Evolutionary conservation across 2,797 vertebrate genomes (phyloP).

Genomic region (Hyperoplus lanceolatus): DNA sequence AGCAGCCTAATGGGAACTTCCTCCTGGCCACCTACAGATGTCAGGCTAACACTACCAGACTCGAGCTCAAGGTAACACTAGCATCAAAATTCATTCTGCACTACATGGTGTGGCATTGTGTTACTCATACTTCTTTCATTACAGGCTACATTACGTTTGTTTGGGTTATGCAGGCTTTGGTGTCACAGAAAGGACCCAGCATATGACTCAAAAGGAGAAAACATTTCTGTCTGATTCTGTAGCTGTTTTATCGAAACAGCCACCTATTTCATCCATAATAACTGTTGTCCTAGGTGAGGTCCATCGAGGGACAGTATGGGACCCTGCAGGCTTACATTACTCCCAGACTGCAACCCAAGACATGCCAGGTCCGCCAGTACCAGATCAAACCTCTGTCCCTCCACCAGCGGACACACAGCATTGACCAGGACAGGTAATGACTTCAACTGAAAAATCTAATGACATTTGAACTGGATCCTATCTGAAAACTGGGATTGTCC

Average conservation of each 20-base stretch:
- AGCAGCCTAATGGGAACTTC: slow-evolving; percentile 94
- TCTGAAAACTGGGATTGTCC: neutral
- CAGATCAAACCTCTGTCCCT: slow-evolving; percentile 97
- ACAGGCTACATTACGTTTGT: neutral
- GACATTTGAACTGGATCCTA: neutral
- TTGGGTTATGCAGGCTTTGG: neutral
- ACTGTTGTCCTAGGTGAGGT: slow-evolving; percentile 88
- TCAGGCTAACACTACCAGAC: slow-evolving; percentile 96
- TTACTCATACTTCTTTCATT: neutral
- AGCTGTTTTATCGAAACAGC: neutral
- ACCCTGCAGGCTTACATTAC: slow-evolving; percentile 96
- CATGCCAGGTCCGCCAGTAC: slow-evolving; percentile 96
- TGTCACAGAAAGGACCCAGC: neutral
- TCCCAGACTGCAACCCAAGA: slow-evolving; percentile 96
- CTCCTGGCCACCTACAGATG: slow-evolving; percentile 98
- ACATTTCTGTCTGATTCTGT: neutral
- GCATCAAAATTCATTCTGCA: neutral
- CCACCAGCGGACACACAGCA: slow-evolving; percentile 93
- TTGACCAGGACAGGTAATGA: slow-evolving; percentile 91
- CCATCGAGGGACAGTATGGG: slow-evolving; percentile 98
- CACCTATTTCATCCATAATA: slow-evolving; percentile 20
- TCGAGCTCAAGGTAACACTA: slow-evolving; percentile 94
- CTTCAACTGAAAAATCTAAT: neutral
- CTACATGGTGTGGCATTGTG: neutral
- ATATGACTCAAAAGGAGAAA: neutral